These are phyloP conservation scores for Caenorhabditis parvicauda DNA, from an alignment of 2,888 invertebrate species.

Conservation along the genomic window DNA sequence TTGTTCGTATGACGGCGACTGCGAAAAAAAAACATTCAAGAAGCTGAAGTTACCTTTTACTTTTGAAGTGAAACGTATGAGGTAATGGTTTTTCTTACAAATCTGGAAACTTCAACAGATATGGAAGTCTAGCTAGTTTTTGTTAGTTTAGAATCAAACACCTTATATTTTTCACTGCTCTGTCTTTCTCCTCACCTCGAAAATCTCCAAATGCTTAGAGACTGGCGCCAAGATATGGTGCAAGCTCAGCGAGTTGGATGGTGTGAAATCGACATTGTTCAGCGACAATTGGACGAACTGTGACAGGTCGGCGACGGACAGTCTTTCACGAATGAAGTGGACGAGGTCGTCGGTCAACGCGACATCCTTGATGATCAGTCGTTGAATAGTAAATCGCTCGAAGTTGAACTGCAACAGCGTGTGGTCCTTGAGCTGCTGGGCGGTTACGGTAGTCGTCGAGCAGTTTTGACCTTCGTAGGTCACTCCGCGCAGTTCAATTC, in stretches of 20 bases:
- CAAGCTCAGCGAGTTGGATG: constrained; percentile 29
- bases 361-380: constrained; percentile 29
- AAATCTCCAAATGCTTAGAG: constrained; percentile 20
- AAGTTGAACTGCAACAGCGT: constrained; percentile 23
- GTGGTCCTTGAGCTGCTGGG: constrained; percentile 1
- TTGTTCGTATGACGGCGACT: too few relatives aligned
- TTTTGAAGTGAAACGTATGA: too few relatives aligned
- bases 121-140: too few relatives aligned
- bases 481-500: constrained; percentile 32
- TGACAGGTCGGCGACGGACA: constrained; percentile 22
- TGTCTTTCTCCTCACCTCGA: constrained; percentile 11
- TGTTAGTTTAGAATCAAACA: too few relatives aligned
- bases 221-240: constrained; percentile 29
- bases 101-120: too few relatives aligned
- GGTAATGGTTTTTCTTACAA: too few relatives aligned
- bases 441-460: constrained; percentile 10
- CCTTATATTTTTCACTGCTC: too few relatives aligned
- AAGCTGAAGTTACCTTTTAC: too few relatives aligned
- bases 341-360: constrained; percentile 26
- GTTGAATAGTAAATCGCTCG: constrained; percentile 23
- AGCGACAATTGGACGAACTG: constrained; percentile 24
- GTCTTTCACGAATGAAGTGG: constrained; percentile 28
- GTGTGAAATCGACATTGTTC: constrained; percentile 27
- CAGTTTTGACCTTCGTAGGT: constrained; percentile 27
- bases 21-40: too few relatives aligned